Evolutionary conservation across 2,888 invertebrate genomes (phyloP).

Genomic region (Willowsia nigromaculata): DNA sequence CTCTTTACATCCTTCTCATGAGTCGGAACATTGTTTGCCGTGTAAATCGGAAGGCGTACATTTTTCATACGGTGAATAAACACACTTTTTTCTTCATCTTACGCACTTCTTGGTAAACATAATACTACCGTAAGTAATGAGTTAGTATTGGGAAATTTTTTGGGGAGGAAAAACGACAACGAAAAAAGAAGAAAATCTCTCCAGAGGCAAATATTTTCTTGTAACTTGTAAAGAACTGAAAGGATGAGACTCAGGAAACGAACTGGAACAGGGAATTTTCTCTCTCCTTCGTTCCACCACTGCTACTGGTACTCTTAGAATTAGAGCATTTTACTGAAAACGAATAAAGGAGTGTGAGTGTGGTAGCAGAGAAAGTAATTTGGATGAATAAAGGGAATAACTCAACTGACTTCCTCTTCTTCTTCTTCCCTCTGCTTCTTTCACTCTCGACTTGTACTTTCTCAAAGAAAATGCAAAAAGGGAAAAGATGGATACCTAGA

Average conservation of each 20-base stretch:
- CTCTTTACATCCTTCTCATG: slow-evolving; percentile 14
- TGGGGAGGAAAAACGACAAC: background rate
- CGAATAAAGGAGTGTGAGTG: slow-evolving; percentile 32
- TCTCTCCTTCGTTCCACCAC: background rate
- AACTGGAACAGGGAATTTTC: slow-evolving; percentile 13
- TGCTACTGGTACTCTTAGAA: background rate
- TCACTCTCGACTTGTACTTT: background rate
- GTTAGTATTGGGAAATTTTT: slow-evolving; percentile 13
- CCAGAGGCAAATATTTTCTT: background rate
- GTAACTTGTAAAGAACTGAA: background rate
- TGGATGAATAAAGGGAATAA: slow-evolving; percentile 41
- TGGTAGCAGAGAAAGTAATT: slow-evolving; percentile 28
- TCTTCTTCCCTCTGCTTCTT: background rate
- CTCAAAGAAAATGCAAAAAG: slow-evolving; percentile 16
- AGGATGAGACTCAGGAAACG: slow-evolving; percentile 1
- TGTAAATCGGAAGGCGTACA: background rate
- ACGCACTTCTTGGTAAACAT: background rate
- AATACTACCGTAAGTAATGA: slow-evolving; percentile 6
- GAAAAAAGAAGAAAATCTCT: slow-evolving; percentile 5
- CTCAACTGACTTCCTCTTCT: slow-evolving; percentile 23
- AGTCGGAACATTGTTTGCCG: slow-evolving; percentile 21
- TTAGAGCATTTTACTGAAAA: slow-evolving; percentile 22
- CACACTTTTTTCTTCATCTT: background rate
- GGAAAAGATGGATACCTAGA: background rate
- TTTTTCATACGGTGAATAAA: slow-evolving; percentile 8